Percentiles rank a stretch among this genome's conserved stretches.
Conservation (phyloP, 2,888 invertebrate species). For the Drosophila mettleri region DNA sequence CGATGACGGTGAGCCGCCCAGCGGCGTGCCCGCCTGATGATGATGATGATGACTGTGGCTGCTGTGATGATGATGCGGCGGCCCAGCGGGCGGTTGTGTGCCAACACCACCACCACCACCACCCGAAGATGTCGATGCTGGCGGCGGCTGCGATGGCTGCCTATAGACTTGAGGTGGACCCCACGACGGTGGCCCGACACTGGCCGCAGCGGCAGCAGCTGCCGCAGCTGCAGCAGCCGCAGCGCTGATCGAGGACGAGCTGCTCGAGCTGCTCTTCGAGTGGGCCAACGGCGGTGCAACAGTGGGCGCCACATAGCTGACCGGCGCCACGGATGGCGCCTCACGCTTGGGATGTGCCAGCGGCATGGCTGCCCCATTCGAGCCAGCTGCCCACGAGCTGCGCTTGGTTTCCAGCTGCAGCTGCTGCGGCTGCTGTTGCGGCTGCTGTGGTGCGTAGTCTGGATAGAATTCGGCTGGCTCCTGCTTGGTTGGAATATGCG, state of each 20-base stretch:
- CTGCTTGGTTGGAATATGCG: slow-evolving; percentile 85
- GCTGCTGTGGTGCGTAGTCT: slow-evolving; percentile 77
- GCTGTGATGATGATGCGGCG: slow-evolving; percentile 68
- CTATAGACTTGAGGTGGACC: slow-evolving; percentile 85
- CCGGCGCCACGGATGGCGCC: slow-evolving; percentile 81
- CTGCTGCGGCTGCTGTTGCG: slow-evolving; percentile 48
- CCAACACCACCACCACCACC: slow-evolving; percentile 15
- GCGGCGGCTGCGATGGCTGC: slow-evolving; percentile 74
- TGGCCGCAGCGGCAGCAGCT: slow-evolving; percentile 79
- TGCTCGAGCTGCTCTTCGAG: slow-evolving; percentile 83
- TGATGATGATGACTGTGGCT: slow-evolving; percentile 75
- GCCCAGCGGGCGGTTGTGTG: slow-evolving; percentile 48
- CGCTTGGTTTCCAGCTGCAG: slow-evolving; percentile 82
- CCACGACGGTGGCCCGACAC: slow-evolving; percentile 84
- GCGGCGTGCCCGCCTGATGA: slow-evolving; percentile 86
- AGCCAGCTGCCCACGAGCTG: slow-evolving; percentile 85
- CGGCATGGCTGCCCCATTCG: slow-evolving; percentile 81
- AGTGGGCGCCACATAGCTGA: slow-evolving; percentile 68
- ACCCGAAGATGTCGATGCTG: slow-evolving; percentile 30
- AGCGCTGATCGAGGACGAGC: slow-evolving; percentile 72
- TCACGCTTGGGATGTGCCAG: slow-evolving; percentile 84
- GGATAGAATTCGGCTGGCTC: slow-evolving; percentile 84
- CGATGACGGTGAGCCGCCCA: slow-evolving; percentile 84
- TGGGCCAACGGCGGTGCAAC: slow-evolving; percentile 85
- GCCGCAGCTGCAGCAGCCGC: slow-evolving; percentile 79